Evolutionary conservation across 2,888 invertebrate species (phyloP).

Genomic region (Panorpa germanica): DNA sequence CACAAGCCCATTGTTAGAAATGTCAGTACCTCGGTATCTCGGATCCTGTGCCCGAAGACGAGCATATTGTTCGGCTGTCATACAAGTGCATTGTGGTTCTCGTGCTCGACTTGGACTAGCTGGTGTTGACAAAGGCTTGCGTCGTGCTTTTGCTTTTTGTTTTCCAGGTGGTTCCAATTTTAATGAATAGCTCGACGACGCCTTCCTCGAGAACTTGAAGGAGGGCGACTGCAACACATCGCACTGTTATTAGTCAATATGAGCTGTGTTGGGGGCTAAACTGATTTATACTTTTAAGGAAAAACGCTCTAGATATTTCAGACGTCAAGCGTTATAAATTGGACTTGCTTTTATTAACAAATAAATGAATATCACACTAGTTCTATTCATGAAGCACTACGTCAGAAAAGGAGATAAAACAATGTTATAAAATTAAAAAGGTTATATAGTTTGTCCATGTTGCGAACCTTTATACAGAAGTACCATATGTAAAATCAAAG

Average conservation of each 20-base stretch:
- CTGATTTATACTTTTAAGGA: too few species aligned
- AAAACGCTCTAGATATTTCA: too few species aligned
- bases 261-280: too few species aligned
- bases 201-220: slow-evolving; percentile 95
- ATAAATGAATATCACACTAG: too few species aligned
- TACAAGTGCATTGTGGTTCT: slow-evolving; percentile 88
- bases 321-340: too few species aligned
- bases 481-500: slow-evolving; percentile 2
- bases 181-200: slow-evolving; percentile 90
- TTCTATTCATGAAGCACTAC: too few species aligned
- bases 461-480: slow-evolving; percentile 2
- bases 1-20: neutral
- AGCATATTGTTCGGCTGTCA: slow-evolving; percentile 84
- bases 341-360: too few species aligned
- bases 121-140: slow-evolving; percentile 83
- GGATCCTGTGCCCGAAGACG: slow-evolving; percentile 71
- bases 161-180: slow-evolving; percentile 80
- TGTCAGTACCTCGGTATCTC: slow-evolving; percentile 42
- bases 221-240: slow-evolving; percentile 81
- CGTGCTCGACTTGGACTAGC: slow-evolving; percentile 77
- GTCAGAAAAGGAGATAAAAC: too few species aligned
- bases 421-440: too few species aligned
- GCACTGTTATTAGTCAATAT: slow-evolving; percentile 35
- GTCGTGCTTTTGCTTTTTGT: slow-evolving; percentile 71
- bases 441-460: slow-evolving; percentile 15